Percentiles rank a stretch among this genome's conserved stretches.
Evolutionary conservation across 2,113 vertebrate species (phyloP).

Genomic region (Datnioides undecimradiatus): DNA sequence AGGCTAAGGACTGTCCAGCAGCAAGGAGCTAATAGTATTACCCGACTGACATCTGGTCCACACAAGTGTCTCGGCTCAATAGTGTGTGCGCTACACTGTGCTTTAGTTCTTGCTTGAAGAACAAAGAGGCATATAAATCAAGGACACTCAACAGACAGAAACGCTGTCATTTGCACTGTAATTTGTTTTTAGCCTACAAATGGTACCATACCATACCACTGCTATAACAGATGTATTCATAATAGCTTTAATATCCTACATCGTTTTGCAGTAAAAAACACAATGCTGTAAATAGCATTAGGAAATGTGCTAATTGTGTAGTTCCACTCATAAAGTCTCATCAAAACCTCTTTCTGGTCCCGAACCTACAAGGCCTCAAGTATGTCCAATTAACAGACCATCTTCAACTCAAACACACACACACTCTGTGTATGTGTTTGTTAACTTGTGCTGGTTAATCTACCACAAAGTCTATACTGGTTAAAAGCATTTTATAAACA

Average conservation of each 20-base stretch:
- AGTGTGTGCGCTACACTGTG: conserved; percentile 6
- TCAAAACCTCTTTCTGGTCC: conserved; percentile 2
- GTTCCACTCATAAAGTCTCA: not conserved
- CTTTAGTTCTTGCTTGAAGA: not conserved
- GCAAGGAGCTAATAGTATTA: not conserved
- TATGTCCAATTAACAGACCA: not conserved
- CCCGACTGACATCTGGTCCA: conserved; percentile 4
- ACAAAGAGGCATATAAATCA: not conserved
- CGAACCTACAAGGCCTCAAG: not conserved
- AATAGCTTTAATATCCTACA: not conserved
- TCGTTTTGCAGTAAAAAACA: not conserved
- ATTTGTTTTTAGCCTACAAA: not conserved
- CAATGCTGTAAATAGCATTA: conserved; percentile 8
- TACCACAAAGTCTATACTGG: conserved; percentile 1
- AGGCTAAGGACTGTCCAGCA: not conserved
- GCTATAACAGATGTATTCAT: not conserved
- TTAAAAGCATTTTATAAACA: conserved; percentile 8
- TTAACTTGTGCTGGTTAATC: conserved; percentile 33
- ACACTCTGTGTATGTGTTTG: conserved; percentile 3
- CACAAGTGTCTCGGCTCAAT: not conserved
- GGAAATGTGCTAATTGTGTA: conserved; percentile 16
- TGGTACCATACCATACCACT: not conserved
- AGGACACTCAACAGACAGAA: not conserved
- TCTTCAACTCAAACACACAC: conserved; percentile 5
- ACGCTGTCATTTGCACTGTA: too few relatives aligned